phyloP scores from a whole-genome alignment of 2,113 vertebrate species.

The Pleuronectes platessa region DNA sequence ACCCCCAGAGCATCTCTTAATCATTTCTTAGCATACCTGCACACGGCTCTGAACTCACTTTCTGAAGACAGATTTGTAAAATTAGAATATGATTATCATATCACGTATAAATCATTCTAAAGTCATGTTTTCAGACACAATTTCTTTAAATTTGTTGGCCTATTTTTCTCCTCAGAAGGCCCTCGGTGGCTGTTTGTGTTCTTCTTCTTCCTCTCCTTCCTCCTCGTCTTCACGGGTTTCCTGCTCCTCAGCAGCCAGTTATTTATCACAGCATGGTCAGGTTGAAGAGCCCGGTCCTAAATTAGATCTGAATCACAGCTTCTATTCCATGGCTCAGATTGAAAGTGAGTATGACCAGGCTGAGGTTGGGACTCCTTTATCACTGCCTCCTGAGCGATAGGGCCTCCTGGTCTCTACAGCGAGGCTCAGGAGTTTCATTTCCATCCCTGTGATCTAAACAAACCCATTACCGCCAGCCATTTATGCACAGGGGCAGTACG shows the following conservation, averaged over 20 bases:
- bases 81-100: conserved; percentile 80
- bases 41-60: conserved; percentile 77
- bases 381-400: conserved; percentile 74
- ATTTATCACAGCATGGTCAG: conserved; percentile 63
- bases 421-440: conserved; percentile 82
- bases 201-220: conserved; percentile 26
- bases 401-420: conserved; percentile 67
- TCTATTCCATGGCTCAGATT: conserved; percentile 64
- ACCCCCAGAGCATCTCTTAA: conserved; percentile 81
- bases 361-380: conserved; percentile 62
- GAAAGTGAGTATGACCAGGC: conserved; percentile 67
- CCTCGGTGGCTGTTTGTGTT: conserved; percentile 23
- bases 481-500: conserved; percentile 71
- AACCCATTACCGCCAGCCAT: conserved; percentile 80
- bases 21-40: conserved; percentile 83
- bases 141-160: conserved; percentile 46
- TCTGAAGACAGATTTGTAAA: conserved; percentile 73
- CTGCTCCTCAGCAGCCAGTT: conserved; percentile 55
- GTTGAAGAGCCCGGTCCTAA: conserved; percentile 63
- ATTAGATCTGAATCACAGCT: conserved; percentile 79
- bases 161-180: conserved; percentile 12
- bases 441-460: conserved; percentile 86
- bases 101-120: conserved; percentile 60
- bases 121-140: conserved; percentile 59
- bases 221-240: conserved; percentile 50